These are phyloP conservation scores for Mimumesa dahlbomi DNA, from an alignment of 2,888 invertebrate species.

Conservation along the genomic window DNA sequence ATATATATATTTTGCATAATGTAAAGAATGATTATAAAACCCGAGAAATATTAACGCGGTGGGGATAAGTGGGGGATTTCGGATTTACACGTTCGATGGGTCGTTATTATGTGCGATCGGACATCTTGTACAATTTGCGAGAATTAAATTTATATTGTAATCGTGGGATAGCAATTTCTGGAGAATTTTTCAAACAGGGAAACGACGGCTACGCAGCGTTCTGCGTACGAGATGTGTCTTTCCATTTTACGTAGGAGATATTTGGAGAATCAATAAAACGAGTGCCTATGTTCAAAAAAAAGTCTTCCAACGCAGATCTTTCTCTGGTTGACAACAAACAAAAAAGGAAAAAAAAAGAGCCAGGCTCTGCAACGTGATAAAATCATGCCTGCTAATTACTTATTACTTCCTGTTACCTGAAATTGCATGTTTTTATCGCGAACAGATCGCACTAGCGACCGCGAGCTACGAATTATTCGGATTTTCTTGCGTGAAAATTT, in stretches of 20 bases:
- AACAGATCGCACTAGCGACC: not conserved
- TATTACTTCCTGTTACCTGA: conserved; percentile 29
- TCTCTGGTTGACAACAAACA: conserved; percentile 11
- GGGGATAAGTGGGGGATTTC: no score
- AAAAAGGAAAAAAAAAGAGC: no score
- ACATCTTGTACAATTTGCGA: no score
- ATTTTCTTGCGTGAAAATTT: no score
- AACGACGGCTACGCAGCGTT: not conserved
- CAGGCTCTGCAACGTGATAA: no score
- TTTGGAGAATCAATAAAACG: conserved; percentile 43
- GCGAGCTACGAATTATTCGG: conserved; percentile 1
- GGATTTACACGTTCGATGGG: no score
- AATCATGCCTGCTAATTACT: not conserved
- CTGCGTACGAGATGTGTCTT: not conserved
- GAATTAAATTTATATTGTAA: no score
- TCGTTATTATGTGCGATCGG: no score
- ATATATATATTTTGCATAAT: no score
- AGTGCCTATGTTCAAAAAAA: conserved; percentile 53
- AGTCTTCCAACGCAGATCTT: conserved; percentile 55
- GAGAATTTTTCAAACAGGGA: not conserved
- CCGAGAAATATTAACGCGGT: no score
- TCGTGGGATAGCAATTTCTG: no score
- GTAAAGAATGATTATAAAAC: no score
- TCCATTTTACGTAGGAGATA: not conserved
- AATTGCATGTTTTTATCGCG: conserved; percentile 8